Base-by-base conservation (phyloP, 2,888 invertebrate genomes). In the Scaptomyza tumidula region DNA sequence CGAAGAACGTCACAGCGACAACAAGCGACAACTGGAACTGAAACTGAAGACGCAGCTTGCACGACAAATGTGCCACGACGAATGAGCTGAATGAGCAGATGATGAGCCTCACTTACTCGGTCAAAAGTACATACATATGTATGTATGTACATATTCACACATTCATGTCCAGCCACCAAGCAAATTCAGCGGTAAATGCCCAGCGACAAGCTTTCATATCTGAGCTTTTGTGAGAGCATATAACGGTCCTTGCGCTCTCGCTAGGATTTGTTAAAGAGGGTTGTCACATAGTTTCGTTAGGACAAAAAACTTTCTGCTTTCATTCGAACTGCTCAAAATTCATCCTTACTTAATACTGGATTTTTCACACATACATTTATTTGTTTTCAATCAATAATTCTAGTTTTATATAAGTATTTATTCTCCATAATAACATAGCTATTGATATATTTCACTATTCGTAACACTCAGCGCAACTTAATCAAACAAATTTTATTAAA, bases 41-140 rank as follows among this genome's bases (percentile, higher is more conserved):
- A 37, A 75, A 75, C 75, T 75, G 71, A 56, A 65, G 62, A 72
- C 77, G 57, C 77, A 73, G 66, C 72, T 69, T 69, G 61, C 62
- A 62, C 81, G 78, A 74, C 41, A 81, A 81, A 70, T 76, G 78
- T 81, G 76, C 50, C 71, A 84, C 84, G 81, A 84, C 81, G 78
- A 76, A 63, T 74, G 74, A 39, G 52, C 52, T 52, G 52, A 75
- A 71, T 52, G 14, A 75, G 75, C 53, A 53, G 75, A 64, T 64
- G 70, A 48, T 52, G 35, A 52, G 24, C n/a, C n/a, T n/a, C n/a
- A 55, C 29, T 35, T 37, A 62, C 31, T 64, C 74, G 54, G 54
- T 57, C 55, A 50, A 1, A 35, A 43, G 10, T n/a, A 37, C n/a
- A 37, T n/a, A n/a, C 7, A 35, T 37, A 52, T 31, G 3, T 5